A percentile compares a stretch with the other conserved stretches of the same genome.
These are phyloP conservation scores for Dynastes hyllus DNA, from an alignment of 2,888 invertebrate genomes.

Conservation along the genomic window DNA sequence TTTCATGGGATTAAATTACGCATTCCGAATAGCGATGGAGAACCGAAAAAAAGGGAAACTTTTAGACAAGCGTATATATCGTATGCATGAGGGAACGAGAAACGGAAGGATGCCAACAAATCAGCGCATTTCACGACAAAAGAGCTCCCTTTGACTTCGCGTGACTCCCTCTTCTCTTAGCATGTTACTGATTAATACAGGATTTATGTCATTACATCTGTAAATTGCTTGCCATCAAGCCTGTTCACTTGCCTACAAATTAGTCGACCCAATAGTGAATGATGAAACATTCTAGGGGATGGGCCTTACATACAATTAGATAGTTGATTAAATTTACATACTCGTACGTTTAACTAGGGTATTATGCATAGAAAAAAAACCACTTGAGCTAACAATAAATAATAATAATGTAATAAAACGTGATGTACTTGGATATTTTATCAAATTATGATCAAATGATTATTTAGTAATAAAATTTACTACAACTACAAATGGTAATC, in stretches of 20 bases:
- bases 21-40: neutral
- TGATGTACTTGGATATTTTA: too few relatives aligned
- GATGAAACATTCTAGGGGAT: neutral
- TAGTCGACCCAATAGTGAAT: neutral
- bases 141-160: neutral
- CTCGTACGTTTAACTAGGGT: too few relatives aligned
- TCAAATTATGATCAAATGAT: too few relatives aligned
- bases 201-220: conserved; percentile 47
- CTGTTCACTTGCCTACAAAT: neutral
- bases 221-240: conserved; percentile 26
- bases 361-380: too few relatives aligned
- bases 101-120: conserved; percentile 17
- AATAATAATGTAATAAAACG: too few relatives aligned
- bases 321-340: conserved; percentile 15
- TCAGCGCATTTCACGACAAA: neutral
- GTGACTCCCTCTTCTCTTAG: conserved; percentile 36
- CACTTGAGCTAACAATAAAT: too few relatives aligned
- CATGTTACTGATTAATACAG: conserved; percentile 45
- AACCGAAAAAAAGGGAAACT: neutral
- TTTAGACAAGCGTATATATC: neutral
- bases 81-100: neutral
- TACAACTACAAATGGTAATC: too few relatives aligned
- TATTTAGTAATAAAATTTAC: too few relatives aligned
- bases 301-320: neutral
- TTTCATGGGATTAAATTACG: conserved; percentile 16